Evolutionary conservation across 2,113 vertebrate genomes (phyloP).

Genomic region (Mesoclemmys tuberculata): DNA sequence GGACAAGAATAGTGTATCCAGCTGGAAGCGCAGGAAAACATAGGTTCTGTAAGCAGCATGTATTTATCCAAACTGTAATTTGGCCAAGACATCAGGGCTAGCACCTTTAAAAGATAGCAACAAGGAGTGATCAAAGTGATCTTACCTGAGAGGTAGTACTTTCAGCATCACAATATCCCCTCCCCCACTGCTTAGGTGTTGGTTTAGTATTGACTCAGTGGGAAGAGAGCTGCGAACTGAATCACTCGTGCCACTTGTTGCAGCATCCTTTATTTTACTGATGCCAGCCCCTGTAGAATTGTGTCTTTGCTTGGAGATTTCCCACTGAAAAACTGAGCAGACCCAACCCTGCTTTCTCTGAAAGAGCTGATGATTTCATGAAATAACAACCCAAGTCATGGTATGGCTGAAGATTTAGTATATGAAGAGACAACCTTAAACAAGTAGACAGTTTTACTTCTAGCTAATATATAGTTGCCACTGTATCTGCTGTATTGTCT

Average conservation of each 20-base stretch:
- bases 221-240: neutral
- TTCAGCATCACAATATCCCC: neutral
- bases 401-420: neutral
- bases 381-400: neutral
- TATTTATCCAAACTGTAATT: neutral
- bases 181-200: neutral
- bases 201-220: neutral
- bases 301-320: fast-evolving
- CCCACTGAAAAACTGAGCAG: fast-evolving
- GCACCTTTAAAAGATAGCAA: neutral
- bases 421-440: neutral
- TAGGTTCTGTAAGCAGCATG: neutral
- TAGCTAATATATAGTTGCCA: neutral
- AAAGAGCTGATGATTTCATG: slow-evolving; percentile 20
- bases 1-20: neutral
- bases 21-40: neutral
- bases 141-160: neutral
- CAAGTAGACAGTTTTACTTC: neutral
- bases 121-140: neutral
- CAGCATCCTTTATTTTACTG: neutral
- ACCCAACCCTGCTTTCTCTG: slow-evolving; percentile 3
- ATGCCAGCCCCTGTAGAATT: neutral
- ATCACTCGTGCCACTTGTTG: fast-evolving
- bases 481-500: neutral
- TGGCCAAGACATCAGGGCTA: neutral